Conservation (phyloP, 2,888 invertebrate species). For the Heterodera filipjevi region DNA sequence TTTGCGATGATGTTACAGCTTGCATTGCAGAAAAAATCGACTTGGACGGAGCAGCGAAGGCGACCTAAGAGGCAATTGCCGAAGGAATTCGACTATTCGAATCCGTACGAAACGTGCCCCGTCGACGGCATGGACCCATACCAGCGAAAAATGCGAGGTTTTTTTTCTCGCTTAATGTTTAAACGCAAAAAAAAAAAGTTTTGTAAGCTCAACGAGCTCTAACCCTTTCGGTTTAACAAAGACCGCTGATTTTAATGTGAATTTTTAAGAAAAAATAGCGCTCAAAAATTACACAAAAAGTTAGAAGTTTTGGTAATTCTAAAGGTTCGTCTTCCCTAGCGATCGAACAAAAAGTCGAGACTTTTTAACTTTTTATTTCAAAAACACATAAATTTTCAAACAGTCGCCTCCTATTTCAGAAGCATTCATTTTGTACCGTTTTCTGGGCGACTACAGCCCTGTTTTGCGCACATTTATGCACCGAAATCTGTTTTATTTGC, state of each 20-base stretch:
- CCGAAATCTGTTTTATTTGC: constrained; percentile 33
- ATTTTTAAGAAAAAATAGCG: too few species aligned
- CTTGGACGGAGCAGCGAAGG: neutral
- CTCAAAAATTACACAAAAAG: too few species aligned
- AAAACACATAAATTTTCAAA: too few species aligned
- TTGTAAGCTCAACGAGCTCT: too few species aligned
- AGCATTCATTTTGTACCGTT: constrained; percentile 21
- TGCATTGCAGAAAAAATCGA: neutral
- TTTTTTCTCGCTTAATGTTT: neutral
- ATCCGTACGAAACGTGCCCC: neutral
- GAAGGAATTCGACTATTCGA: neutral
- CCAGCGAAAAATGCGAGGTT: constrained; percentile 19
- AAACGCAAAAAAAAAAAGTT: neutral
- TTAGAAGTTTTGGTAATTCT: too few species aligned
- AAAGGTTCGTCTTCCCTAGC: too few species aligned
- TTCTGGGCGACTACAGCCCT: constrained; percentile 27
- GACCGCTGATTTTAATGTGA: too few species aligned
- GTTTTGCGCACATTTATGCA: constrained; percentile 33
- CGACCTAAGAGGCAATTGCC: neutral
- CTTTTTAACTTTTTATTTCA: too few species aligned
- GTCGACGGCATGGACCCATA: neutral
- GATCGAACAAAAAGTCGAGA: too few species aligned
- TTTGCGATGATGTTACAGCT: neutral
- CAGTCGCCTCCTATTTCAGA: constrained; percentile 12
- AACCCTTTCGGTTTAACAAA: too few species aligned